Evolutionary conservation across 2,113 vertebrate genomes (phyloP), one percentile per base, ranked within the genome.

Genomic region (Ptilorrhoa leucosticta): DNA sequence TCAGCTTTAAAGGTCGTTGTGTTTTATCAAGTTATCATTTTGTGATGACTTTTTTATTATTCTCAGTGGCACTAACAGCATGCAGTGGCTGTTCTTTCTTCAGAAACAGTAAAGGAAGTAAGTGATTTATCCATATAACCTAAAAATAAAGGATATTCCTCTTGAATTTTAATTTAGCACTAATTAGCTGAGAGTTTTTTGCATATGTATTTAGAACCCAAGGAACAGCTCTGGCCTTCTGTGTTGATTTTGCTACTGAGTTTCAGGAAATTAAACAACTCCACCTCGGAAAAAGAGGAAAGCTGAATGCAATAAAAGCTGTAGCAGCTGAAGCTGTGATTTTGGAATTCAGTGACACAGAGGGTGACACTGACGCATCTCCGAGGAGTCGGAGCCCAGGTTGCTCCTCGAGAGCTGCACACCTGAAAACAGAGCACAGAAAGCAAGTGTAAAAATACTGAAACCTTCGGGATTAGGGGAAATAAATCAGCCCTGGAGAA

Each of bases 11-110:
- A 95, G 89, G 69, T 93, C 35, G 0, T 33, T 54, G 39, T 87
- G 60, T 87, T 95, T 91, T 87, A 95, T 94, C 77, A 79, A 90
- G 79, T 54, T 31, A 78, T 17, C 44, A 44, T 56, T 95, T 86
- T 39, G 18, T 79, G 89, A 71, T 83, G 72, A 60, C 48, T 57
- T 85, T 89, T 87, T 90, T 72, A 61, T 33, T 81, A 47, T 89
- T 89, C 79, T 70, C 54, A 28, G 64, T 50, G 68, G 58, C 57
- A 35, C 71, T 48, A 86, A 40, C 61, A 83, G 80, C 35, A 81
- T 3, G 10, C 60, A 51, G 83, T 17, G 40, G 64, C 54, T 78
- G 83, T 71, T 84, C 73, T 51, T 83, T 45, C 89, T 51, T 73
- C 80, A 92, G 56, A 75, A 87, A 45, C 15, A 42, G 56, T 66